Evolutionary conservation across 2,113 vertebrate genomes (phyloP).

Genomic region (Chaetops frenatus): DNA sequence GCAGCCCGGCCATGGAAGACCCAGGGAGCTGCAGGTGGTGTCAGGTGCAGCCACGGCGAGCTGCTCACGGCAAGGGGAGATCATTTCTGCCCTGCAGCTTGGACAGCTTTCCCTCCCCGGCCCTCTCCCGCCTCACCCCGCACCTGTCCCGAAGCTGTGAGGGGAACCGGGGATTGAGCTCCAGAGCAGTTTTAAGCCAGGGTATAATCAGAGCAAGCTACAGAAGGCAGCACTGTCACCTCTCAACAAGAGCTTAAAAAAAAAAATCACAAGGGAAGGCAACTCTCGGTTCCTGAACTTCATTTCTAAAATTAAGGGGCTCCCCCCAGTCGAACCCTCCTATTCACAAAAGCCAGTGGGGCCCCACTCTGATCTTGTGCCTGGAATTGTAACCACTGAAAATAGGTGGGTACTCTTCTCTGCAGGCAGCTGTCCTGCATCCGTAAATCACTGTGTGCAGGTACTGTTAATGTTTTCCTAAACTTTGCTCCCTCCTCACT

Average conservation of each 20-base stretch:
- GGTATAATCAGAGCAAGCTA: background rate
- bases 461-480: background rate
- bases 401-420: fast-evolving
- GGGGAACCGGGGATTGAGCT: background rate
- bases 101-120: background rate
- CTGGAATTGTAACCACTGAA: background rate
- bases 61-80: background rate
- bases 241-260: background rate
- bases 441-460: background rate
- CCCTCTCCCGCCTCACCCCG: fast-evolving
- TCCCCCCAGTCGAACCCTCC: background rate
- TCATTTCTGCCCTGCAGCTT: fast-evolving
- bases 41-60: fast-evolving
- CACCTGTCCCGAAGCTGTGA: background rate
- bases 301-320: background rate
- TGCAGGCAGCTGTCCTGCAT: background rate
- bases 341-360: background rate
- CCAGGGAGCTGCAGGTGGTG: background rate
- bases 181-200: background rate
- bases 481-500: background rate
- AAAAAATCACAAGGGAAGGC: background rate
- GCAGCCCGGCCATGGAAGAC: fast-evolving
- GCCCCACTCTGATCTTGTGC: background rate
- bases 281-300: background rate
- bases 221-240: background rate